Evolutionary conservation across 2,888 invertebrate species (phyloP), one percentile per base, ranked within the genome.

Genomic region (Pseudococcus longispinus): DNA sequence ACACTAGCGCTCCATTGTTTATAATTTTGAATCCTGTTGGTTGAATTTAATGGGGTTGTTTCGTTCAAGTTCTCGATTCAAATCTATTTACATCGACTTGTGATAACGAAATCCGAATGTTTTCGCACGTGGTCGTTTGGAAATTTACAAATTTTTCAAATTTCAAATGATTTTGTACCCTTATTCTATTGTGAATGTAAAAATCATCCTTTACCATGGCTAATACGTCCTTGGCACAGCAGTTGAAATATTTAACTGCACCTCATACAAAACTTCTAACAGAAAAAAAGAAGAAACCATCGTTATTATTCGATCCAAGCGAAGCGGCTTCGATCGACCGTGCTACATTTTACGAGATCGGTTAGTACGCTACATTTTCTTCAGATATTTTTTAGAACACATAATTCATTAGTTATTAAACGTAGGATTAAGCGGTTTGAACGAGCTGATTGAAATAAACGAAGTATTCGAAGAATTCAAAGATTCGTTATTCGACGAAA

Each of bases 321-420:
- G 97, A 98, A 91, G 98, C 98, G 0, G 96, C 97, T 0, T 93
- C 93, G 70, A 94, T 97, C 89, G 96, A 96, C 89, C 93, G 94
- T 84, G 95, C 96, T 88, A 95, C 95, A 0, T 95, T 97, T 89
- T 96, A 94, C 90, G 95, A 96, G 90, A 94, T 98, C 85, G 98
- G 98, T 91, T 83, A 44, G 82, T 80, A 46, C 74, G 5, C 46
- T 2, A 9, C 9, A n/a, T 51, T 29, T 55, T 80, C 13, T 23
- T 13, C 11, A 32, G 13, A 44, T 74, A 20, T 32, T n/a, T 8
- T 2, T 42, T 15, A 3, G 15, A 65, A 0, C 20, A 23, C 83
- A n/a, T 20, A 18, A 42, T 6, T 87, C 85, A 88, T 65, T n/a
- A 11, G 1, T n/a, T 11, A 1, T 26, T 87, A 83, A 55, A 89